Base-by-base conservation (phyloP, 2,797 vertebrate species). In the Falco cherrug region DNA sequence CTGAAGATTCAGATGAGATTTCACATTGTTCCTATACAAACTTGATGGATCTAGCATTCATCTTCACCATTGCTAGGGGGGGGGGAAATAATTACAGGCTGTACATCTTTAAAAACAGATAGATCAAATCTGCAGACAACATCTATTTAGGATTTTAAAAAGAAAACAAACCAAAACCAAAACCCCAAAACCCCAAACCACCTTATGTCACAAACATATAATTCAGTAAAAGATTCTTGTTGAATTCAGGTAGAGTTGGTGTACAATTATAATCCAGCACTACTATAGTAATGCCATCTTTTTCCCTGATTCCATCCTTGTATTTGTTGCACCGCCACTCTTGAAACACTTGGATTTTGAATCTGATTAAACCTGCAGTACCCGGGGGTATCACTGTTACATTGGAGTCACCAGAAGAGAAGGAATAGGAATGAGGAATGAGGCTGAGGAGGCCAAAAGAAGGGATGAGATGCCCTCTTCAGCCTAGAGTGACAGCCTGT, bases 151-250 rank as follows among this genome's bases (percentile, higher is more conserved):
- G 29, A 39, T 68, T 39, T 68, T 39, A 4, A 19, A 29, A 48
- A 50, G 43, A 59, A 3, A 6, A 7, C 12, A 50, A 65, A 14
- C 4, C 37, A 11, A 39, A 25, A 7, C 3, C 13, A 29, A 35
- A 22, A 14, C 1, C 2, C 19, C 7, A 35, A 35, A 6, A 2
- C 0, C 6, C 3, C 3, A 11, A 61, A 26, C 4, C 43, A 43
- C 1, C 1, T 59, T 39, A 8, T n/a, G 16, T 45, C 80, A 35
- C 9, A 25, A 65, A 83, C 5, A 41, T 1, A 33, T 65, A 43
- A 54, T 50, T 61, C 6, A 13, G 3, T 65, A 63, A 64, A 86
- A 64, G 6, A 14, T 60, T 75, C 24, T 28, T 67, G 4, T 39
- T 86, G 21, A 80, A 48, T 80, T 74, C 31, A 67, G 29, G 7